These are phyloP conservation scores for Chironomus striatipennis DNA, from an alignment of 1,140 invertebrate genomes.

Conservation along the genomic window DNA sequence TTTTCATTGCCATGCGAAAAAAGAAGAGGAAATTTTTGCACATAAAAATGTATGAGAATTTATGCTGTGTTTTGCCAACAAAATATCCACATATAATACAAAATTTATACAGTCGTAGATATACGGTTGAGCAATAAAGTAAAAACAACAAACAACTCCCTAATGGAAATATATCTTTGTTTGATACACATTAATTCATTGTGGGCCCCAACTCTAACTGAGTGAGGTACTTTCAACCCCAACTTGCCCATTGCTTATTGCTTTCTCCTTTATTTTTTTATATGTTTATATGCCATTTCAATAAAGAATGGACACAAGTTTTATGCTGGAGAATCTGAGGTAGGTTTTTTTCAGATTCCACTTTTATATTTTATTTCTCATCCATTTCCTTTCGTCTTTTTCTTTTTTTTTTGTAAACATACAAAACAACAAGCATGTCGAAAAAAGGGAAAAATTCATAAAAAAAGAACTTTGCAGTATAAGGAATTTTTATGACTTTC, in stretches of 20 bases:
- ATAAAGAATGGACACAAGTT: not conserved
- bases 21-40: no score
- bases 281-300: not conserved
- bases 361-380: no score
- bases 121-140: constrained; percentile 17
- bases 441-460: not conserved
- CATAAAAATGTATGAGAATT: not conserved
- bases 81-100: no score
- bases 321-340: no score
- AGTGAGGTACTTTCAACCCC: not conserved
- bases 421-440: no score
- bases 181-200: constrained; percentile 16
- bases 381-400: no score
- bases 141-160: constrained; percentile 18
- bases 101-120: not conserved
- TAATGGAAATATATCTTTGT: constrained; percentile 21
- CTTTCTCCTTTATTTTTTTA: not conserved
- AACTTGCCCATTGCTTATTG: not conserved
- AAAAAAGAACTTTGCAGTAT: constrained; percentile 17
- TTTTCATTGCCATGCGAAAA: no score
- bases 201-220: not conserved
- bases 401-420: no score
- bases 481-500: constrained; percentile 3
- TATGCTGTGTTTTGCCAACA: not conserved
- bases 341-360: no score